Base-by-base conservation (phyloP, 2,113 vertebrate genomes). In the Archilochus colubris region DNA sequence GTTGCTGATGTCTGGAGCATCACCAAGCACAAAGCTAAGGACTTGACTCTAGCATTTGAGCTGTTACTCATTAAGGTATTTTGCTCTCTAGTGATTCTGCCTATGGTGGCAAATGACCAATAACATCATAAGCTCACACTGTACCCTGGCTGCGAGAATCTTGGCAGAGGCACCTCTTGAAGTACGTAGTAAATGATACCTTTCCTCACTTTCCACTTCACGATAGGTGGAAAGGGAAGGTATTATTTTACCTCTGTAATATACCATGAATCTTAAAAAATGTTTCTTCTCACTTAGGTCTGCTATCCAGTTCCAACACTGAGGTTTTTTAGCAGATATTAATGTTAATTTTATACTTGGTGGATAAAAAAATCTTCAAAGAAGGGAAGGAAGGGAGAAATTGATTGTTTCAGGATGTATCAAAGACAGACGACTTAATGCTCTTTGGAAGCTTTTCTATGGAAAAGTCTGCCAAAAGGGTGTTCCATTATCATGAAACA, bases 81-180 rank as follows among this genome's bases (percentile, higher is more conserved):
- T 9, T 40, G 77, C 12, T 24, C 23, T 70, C 17, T 93, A 13
- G 38, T 57, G 38, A 8, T 77, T 83, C 21, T 44, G 80, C 15
- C 14, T 64, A 9, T 9, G 15, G 9, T 63, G 20, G 82, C 31
- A 61, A 91, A 76, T 25, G 3, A 48, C 68, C 74, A 9, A 17
- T 58, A 66, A 21, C 5, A 82, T 59, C 21, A 67, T 1, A 48
- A 80, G 14, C 61, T 92, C 0, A 0, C 3, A 3, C 9, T 61
- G 33, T 43, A 31, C 22, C 44, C 40, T 54, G 8, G 14, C n/a
- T 53, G 18, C 30, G 73, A 68, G 4, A 22, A 61, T 53, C 64
- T 73, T 89, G 18, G 20, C 28, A 74, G 54, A 64, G 17, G 7
- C 3, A 57, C 9, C 72, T 89, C 72, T 40, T 89, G 23, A 86